Conservation (phyloP, 2,888 invertebrate species). For the Ornithoptera priamus region DNA sequence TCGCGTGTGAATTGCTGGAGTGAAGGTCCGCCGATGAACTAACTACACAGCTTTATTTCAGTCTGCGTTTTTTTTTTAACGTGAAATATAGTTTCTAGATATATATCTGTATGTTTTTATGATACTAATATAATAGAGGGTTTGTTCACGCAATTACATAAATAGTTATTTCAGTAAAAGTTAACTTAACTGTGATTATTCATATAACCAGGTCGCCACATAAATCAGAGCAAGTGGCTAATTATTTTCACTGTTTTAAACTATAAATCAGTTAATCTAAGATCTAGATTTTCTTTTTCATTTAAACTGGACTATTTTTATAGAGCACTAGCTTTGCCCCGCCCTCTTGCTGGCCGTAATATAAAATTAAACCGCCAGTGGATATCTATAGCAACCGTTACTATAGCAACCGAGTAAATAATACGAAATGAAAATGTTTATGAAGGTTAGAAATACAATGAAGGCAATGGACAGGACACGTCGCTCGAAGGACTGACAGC, state of each 20-base stretch:
- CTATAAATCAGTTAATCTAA: background rate
- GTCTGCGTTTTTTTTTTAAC: slow-evolving; percentile 7
- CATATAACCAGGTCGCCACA: background rate
- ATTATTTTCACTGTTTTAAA: background rate
- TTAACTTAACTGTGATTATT: too few species aligned
- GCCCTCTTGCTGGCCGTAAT: too few species aligned
- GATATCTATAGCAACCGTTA: too few species aligned
- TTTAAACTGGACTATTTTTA: background rate
- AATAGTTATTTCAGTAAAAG: background rate
- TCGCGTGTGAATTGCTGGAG: slow-evolving; percentile 24
- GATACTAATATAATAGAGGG: background rate
- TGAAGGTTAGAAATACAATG: too few species aligned
- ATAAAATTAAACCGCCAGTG: too few species aligned
- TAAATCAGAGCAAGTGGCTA: background rate
- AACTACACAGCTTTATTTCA: slow-evolving; percentile 18
- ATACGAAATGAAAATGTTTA: too few species aligned
- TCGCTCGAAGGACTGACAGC: too few species aligned
- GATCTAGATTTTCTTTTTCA: background rate
- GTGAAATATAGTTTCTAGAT: slow-evolving; percentile 8
- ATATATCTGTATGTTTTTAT: slow-evolving; percentile 2
- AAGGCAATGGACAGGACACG: too few species aligned
- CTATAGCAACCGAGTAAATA: too few species aligned
- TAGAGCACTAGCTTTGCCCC: background rate
- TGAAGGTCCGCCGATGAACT: slow-evolving; percentile 11
- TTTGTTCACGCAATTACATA: slow-evolving; percentile 13